Conservation (phyloP, 1,140 invertebrate species). For the Musca domestica region DNA sequence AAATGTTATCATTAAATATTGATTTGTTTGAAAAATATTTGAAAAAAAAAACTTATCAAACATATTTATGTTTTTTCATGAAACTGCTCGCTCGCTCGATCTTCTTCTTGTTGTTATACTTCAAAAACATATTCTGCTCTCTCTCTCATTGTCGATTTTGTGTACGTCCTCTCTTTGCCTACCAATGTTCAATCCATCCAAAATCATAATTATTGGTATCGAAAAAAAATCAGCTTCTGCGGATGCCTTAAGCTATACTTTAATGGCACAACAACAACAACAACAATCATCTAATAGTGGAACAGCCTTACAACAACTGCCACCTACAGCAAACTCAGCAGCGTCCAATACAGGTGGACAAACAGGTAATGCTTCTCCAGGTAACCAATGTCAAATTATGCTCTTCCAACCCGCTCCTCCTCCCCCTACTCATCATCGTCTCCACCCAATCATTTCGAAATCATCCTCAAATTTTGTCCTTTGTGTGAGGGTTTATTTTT, state of each 20-base stretch:
- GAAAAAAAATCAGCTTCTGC: slow-evolving; percentile 41
- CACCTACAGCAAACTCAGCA: slow-evolving; percentile 20
- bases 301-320: slow-evolving; percentile 3
- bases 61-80: slow-evolving; percentile 18
- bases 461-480: no score
- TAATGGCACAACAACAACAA: slow-evolving; percentile 52
- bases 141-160: neutral
- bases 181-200: slow-evolving; percentile 17
- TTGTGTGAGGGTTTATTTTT: no score
- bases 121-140: neutral
- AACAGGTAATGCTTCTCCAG: slow-evolving; percentile 34
- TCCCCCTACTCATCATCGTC: neutral
- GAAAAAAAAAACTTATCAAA: slow-evolving; percentile 4
- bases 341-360: slow-evolving; percentile 50
- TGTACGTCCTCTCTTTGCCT: slow-evolving; percentile 13
- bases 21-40: neutral
- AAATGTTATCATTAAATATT: no score
- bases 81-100: slow-evolving; percentile 6
- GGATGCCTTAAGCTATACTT: slow-evolving; percentile 54
- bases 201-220: slow-evolving; percentile 8
- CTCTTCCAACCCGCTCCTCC: neutral
- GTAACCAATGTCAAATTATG: slow-evolving; percentile 24
- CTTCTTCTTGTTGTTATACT: slow-evolving; percentile 7
- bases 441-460: no score
- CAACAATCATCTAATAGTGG: neutral